Conservation (phyloP, 2,797 vertebrate genomes). For the Malacoctenus gilli region DNA sequence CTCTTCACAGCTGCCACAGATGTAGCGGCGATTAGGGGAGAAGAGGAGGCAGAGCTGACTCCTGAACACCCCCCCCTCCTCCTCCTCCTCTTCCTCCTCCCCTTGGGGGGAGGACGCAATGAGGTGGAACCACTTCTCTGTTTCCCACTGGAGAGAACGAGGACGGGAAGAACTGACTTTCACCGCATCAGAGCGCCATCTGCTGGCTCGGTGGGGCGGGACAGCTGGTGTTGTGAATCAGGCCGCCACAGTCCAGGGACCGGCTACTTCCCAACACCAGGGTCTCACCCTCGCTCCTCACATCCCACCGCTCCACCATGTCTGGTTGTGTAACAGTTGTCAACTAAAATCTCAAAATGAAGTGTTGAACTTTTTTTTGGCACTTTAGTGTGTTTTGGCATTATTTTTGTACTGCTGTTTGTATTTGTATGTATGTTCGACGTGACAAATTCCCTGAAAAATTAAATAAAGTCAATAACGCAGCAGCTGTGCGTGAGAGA, state of each 20-base stretch:
- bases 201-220: conserved; percentile 83
- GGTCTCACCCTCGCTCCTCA: conserved; percentile 82
- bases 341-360: too few species aligned
- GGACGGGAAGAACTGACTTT: background rate
- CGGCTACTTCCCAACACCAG: conserved; percentile 99
- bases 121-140: conserved; percentile 64
- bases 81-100: too few species aligned
- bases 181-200: conserved; percentile 62
- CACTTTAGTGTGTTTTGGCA: too few species aligned
- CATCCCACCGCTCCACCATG: too few species aligned
- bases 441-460: too few species aligned
- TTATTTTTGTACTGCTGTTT: too few species aligned
- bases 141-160: conserved; percentile 23
- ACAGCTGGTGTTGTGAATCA: conserved; percentile 99
- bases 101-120: conserved; percentile 51
- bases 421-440: too few species aligned
- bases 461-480: too few species aligned
- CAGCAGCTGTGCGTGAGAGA: too few species aligned
- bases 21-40: conserved; percentile 52
- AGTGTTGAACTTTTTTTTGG: too few species aligned
- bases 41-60: conserved; percentile 51
- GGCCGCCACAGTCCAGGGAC: conserved; percentile 89
- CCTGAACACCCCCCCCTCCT: conserved; percentile 19
- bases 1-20: conserved; percentile 70
- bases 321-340: too few species aligned